Conservation (phyloP, 2,888 invertebrate species). For the Alcis repandata region DNA sequence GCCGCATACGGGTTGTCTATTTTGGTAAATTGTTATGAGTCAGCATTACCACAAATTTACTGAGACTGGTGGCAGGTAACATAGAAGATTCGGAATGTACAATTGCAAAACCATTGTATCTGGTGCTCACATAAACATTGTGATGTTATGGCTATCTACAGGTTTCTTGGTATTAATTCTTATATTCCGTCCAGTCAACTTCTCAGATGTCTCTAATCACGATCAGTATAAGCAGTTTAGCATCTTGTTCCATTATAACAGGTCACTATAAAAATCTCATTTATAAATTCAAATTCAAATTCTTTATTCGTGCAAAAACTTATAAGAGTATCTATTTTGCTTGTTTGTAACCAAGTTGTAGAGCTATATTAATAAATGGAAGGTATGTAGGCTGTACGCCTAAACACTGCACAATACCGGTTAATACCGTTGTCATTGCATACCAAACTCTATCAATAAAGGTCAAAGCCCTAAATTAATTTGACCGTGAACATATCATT, state of each 20-base stretch:
- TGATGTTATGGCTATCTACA: too few relatives aligned
- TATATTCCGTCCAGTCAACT: too few relatives aligned
- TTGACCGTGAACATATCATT: slow-evolving; percentile 30
- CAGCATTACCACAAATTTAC: not conserved
- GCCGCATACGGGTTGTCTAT: not conserved
- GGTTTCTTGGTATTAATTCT: too few relatives aligned
- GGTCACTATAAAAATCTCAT: too few relatives aligned
- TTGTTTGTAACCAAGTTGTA: not conserved
- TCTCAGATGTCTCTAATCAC: too few relatives aligned
- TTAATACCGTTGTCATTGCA: slow-evolving; percentile 11
- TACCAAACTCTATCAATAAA: slow-evolving; percentile 25
- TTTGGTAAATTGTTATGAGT: slow-evolving; percentile 1
- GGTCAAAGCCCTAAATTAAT: slow-evolving; percentile 27
- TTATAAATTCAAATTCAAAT: too few relatives aligned
- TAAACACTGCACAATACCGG: slow-evolving; percentile 8
- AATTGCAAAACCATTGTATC: not conserved
- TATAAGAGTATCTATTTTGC: too few relatives aligned
- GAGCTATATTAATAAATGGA: not conserved
- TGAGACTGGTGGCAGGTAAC: not conserved
- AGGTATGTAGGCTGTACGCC: not conserved
- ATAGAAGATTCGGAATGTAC: not conserved
- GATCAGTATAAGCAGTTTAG: too few relatives aligned
- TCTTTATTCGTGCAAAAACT: too few relatives aligned
- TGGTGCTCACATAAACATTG: not conserved
- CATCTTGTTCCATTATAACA: not conserved